Evolutionary conservation across 2,113 vertebrate genomes (phyloP), one percentile per base, ranked within the genome.

Genomic region (Myodes glareolus): DNA sequence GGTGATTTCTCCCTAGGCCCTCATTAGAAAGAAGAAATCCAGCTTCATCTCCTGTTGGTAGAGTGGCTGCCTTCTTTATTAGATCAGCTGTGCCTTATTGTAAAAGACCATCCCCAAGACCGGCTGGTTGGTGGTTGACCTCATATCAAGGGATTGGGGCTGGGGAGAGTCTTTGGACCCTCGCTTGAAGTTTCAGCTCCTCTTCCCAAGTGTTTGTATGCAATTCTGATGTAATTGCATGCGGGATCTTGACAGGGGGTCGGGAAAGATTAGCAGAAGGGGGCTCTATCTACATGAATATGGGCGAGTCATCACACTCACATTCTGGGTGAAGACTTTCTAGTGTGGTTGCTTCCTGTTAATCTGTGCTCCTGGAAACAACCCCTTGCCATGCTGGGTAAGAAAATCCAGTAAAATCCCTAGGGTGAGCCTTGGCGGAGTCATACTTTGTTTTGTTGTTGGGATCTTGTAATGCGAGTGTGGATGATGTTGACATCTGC

Each of bases 1-100:
- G 4, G 14, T 45, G 39, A 33, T 19, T 47, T 33, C 29, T 31
- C 39, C 63, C 58, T 4, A 42, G 81, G n/a, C 8, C 17, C 63
- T 86, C 42, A 33, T 67, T 86, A 45, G 88, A 75, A 95, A 36
- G 23, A 77, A 58, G 52, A 76, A 95, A 97, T 61, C 14, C 29
- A 91, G 75, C 47, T 45, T 94, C 21, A 68, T 87, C 85, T 21
- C 5, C n/a, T 65, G 4, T 86, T 67, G 39, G 39, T 65, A 65
- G 61, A 67, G 27, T 86, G 42, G 39, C 42, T 7, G 1, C 1
- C 9, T 5, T 67, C 63, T 67, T 86, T 42, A 47, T 86, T 86
- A 86, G 39, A 47, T 67, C 9, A 67, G 29, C 42, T 67, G 61
- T 67, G 39, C 82, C 42, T 33, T 29, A 33, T 67, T 67, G 27